Base-by-base conservation (phyloP, 1,140 invertebrate species). In the Drosophila malerkotliana region DNA sequence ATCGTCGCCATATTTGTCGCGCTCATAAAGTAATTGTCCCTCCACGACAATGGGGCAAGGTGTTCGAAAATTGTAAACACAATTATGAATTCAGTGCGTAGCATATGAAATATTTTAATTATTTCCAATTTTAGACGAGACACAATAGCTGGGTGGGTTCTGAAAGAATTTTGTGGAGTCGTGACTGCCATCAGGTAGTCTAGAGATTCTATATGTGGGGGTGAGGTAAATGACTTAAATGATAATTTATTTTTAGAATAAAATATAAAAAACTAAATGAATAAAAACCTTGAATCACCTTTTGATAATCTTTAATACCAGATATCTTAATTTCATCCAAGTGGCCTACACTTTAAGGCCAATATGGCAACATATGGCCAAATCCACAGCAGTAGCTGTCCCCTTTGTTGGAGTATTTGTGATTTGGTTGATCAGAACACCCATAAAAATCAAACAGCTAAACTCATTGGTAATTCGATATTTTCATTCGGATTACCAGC, bases 391-490 rank as follows among this genome's bases (percentile, higher is more conserved):
- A 73, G 59, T 56, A 41, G 49, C 39, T 44, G 10, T 44, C 53
- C 41, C 55, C 45, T 34, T 34, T 34, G 32, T 34, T 28, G 5
- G 26, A 28, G 26, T 28, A 2, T 10, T 34, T 34, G 1, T 34
- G 8, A 62, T 15, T 0, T 30, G 21, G n/a, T 72, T 60, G 66
- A 64, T 63, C 59, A 63, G 62, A 66, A 73, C 21, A 48, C 26
- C 45, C 74, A 79, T 75, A 75, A 66, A 75, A 79, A 83, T 66
- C 64, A 51, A 73, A 72, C 15, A 78, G 49, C 76, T 56, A 82
- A 87, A 72, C 62, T 62, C 74, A 79, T 82, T 85, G 61, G 82
- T 88, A 88, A 85, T 79, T 62, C 47, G 82, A 85, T 88, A 87
- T 78, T 78, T 87, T 85, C n/a, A 10, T 12, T 39, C 55, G 10